Evolutionary conservation across 2,113 vertebrate genomes (phyloP), one percentile per base, ranked within the genome.

Genomic region (Ophiodon elongatus): DNA sequence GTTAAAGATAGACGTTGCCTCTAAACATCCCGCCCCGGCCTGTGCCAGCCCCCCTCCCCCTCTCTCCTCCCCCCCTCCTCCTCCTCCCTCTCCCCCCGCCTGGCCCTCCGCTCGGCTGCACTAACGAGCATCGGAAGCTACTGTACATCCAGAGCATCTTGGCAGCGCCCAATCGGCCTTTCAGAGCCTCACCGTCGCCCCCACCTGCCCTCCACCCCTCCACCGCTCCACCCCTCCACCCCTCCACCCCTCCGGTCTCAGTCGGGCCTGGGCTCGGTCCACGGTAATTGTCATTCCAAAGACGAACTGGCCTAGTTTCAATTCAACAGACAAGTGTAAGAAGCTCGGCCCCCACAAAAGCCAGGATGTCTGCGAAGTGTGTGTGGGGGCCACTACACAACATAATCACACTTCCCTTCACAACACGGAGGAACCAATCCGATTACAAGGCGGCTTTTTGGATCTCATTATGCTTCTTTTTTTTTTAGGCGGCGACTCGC

Each of bases 221-320:
- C 87, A 80, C 86, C n/a, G n/a, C 84, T 80, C 57, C 87, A 80
- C 86, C 56, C 59, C 85, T 31, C 62, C 73, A 63, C 41, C 80
- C 89, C 84, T 80, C 57, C 87, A 80, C 86, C n/a, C 92, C 27
- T 93, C 93, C 92, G 94, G n/a, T n/a, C n/a, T n/a, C n/a, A 94
- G 95, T 80, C 89, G 92, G 94, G 92, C 64, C 92, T 82, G 94
- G 92, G 92, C 89, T 93, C 88, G 94, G 92, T 88, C 89, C 92
- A 78, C 89, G 93, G 96, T 97, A 95, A 97, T 97, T 97, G 96
- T 97, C 95, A 97, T 97, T 97, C 97, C 91, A 96, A 95, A 95
- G 96, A 96, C 96, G 94, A 94, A 96, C 94, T 95, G 96, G 95
- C 96, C 97, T 96, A 97, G 94, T 97, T 98, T 97, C 96, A 95